A percentile compares a stretch with the other conserved stretches of the same genome.
These are phyloP conservation scores for Tragopan temminckii DNA, from an alignment of 2,797 vertebrate species.

Conservation along the genomic window DNA sequence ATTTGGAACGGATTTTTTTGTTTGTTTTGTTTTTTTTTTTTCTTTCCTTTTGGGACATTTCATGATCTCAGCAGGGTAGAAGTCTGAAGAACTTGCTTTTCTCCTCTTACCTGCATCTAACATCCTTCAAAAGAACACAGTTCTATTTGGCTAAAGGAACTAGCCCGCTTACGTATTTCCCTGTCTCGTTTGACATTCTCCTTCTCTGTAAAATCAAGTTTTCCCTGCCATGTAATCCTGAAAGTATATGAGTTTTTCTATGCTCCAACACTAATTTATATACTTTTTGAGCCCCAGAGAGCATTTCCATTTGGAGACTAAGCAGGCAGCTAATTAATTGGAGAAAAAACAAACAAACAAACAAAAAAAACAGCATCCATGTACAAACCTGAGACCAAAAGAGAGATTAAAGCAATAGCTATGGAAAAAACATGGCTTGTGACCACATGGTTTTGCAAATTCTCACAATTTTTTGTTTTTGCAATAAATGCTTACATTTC, in stretches of 20 bases:
- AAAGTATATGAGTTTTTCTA: not conserved
- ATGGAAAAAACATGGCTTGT: not conserved
- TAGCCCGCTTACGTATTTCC: fast-evolving
- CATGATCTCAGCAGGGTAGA: not conserved
- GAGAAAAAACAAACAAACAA: not conserved
- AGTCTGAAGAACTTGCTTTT: not conserved
- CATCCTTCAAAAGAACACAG: not conserved
- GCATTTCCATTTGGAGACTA: not conserved
- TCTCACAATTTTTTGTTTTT: not conserved
- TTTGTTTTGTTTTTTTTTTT: not conserved
- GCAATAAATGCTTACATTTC: not conserved
- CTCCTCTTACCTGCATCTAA: not conserved
- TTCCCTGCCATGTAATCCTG: not conserved
- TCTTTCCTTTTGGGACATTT: not conserved
- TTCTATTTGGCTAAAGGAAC: not conserved
- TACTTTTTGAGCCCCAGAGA: not conserved
- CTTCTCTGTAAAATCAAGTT: not conserved
- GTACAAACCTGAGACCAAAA: not conserved
- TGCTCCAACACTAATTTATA: fast-evolving
- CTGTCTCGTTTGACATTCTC: not conserved
- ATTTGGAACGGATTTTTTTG: not conserved
- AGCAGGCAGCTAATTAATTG: not conserved
- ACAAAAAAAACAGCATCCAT: not conserved
- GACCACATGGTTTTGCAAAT: not conserved
- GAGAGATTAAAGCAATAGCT: not conserved